Conservation (phyloP, 2,888 invertebrate species). For the Drosophila mayaguana region DNA sequence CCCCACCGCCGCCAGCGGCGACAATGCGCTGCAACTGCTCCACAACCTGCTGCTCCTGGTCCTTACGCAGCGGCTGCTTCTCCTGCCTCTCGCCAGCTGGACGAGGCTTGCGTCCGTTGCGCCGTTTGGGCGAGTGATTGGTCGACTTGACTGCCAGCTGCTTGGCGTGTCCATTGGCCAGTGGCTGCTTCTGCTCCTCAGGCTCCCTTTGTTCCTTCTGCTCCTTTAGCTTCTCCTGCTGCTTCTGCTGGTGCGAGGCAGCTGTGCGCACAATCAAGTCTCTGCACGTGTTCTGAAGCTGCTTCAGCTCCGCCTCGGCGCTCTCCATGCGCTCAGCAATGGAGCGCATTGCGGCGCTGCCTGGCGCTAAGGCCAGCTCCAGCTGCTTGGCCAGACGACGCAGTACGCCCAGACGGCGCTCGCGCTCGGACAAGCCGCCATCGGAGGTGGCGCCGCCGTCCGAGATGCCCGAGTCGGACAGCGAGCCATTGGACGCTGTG, state of each 20-base stretch:
- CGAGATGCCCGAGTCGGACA: slow-evolving; percentile 91
- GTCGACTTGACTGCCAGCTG: slow-evolving; percentile 45
- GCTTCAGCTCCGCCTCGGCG: slow-evolving; percentile 89
- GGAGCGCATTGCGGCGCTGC: slow-evolving; percentile 88
- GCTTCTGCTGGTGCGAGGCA: slow-evolving; percentile 84
- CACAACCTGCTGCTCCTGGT: slow-evolving; percentile 42
- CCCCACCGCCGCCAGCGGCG: slow-evolving; percentile 66
- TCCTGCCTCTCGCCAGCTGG: slow-evolving; percentile 22
- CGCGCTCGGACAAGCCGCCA: slow-evolving; percentile 88
- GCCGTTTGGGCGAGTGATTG: slow-evolving; percentile 56
- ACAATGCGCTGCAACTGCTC: slow-evolving; percentile 48
- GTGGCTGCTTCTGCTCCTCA: slow-evolving; percentile 25
- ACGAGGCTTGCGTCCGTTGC: slow-evolving; percentile 50
- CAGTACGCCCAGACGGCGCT: slow-evolving; percentile 88
- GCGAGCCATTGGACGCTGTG: slow-evolving; percentile 86
- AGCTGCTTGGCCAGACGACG: slow-evolving; percentile 88
- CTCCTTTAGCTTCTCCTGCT: slow-evolving; percentile 86
- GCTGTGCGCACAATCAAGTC: slow-evolving; percentile 86
- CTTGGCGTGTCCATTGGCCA: slow-evolving; percentile 54
- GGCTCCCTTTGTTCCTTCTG: slow-evolving; percentile 85
- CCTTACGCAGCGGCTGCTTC: slow-evolving; percentile 8
- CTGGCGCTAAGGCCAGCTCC: slow-evolving; percentile 89
- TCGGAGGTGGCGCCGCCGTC: slow-evolving; percentile 91
- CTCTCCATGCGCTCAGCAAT: slow-evolving; percentile 89
- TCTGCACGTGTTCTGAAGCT: slow-evolving; percentile 89